These are phyloP conservation scores for Budorcas taxicolor DNA, from an alignment of 2,113 vertebrate species.

Conservation along the genomic window DNA sequence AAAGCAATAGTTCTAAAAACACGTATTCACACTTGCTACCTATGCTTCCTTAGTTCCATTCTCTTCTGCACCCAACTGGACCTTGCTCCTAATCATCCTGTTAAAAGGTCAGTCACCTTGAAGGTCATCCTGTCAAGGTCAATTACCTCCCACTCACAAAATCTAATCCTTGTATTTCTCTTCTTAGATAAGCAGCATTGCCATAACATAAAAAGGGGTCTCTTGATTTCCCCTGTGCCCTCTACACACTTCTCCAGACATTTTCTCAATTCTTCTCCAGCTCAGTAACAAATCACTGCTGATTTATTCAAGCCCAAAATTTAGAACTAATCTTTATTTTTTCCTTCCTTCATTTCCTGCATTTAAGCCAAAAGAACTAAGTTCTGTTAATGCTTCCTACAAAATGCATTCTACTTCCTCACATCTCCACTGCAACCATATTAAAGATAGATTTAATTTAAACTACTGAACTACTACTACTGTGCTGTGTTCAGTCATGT, in stretches of 20 bases:
- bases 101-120: neutral
- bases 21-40: neutral
- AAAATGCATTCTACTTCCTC: neutral
- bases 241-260: neutral
- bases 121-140: neutral
- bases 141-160: neutral
- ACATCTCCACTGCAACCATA: neutral
- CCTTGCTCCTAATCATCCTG: neutral
- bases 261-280: neutral
- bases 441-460: neutral
- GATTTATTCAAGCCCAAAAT: neutral
- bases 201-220: neutral
- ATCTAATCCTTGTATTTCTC: neutral
- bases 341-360: neutral
- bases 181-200: neutral
- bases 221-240: neutral
- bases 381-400: neutral
- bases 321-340: neutral
- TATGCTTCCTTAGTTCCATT: neutral
- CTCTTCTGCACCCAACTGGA: neutral
- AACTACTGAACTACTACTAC: neutral
- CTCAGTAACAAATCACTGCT: neutral
- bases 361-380: neutral
- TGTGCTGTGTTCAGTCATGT: neutral
- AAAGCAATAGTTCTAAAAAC: neutral